Evolutionary conservation across 2,888 invertebrate genomes (phyloP).

Genomic region (Allacma fusca): DNA sequence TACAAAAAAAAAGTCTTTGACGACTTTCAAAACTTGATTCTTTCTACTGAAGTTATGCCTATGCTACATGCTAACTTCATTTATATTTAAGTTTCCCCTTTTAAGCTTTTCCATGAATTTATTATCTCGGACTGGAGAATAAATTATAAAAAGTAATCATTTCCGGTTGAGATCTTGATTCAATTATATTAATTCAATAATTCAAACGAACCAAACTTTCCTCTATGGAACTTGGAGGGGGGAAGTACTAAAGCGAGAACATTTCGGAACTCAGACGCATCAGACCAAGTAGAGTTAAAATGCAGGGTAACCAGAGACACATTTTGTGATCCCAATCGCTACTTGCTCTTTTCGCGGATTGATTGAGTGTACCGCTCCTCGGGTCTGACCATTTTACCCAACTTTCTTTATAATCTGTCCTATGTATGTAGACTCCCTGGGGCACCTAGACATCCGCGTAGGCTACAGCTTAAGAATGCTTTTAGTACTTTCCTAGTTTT

Average conservation of each 20-base stretch:
- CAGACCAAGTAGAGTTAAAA: not conserved
- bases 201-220: not conserved
- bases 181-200: conserved; percentile 1
- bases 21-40: too few relatives aligned
- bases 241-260: not conserved
- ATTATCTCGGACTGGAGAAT: not conserved
- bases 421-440: too few relatives aligned
- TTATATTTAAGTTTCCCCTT: not conserved
- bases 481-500: not conserved
- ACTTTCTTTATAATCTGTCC: too few relatives aligned
- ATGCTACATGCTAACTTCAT: too few relatives aligned
- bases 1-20: too few relatives aligned
- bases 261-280: not conserved
- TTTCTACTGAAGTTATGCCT: too few relatives aligned
- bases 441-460: too few relatives aligned
- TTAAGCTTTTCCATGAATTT: not conserved
- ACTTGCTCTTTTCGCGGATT: too few relatives aligned
- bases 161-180: not conserved
- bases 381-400: too few relatives aligned
- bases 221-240: not conserved
- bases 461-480: too few relatives aligned
- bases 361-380: too few relatives aligned
- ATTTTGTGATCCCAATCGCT: not conserved
- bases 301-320: not conserved
- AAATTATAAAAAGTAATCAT: not conserved